Base-by-base conservation (phyloP, 2,797 vertebrate species). In the Tokudaia muenninki region DNA sequence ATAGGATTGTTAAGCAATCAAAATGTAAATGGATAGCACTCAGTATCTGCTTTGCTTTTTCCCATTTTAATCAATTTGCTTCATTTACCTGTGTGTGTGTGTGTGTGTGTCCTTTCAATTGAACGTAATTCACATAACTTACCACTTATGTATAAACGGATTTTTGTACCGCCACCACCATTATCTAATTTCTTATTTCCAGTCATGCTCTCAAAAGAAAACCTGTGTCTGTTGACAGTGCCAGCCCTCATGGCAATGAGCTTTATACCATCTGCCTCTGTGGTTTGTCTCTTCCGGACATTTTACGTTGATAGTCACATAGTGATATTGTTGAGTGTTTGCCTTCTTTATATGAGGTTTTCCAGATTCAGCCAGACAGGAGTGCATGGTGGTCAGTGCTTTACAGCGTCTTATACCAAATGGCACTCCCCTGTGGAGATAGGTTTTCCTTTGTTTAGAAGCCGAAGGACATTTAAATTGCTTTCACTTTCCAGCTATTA, bases 11-110 rank as follows among this genome's bases (percentile, higher is more conserved):
- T 50, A 95, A 61, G 16, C 16, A 81, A 34, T 86, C 41, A 92
- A 87, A 88, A 86, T 92, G 24, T 41, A 84, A 95, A 74, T 79
- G 41, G 95, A 86, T 94, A 19, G 55, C 47, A 92, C 75, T 94
- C 94, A 83, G 50, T 63, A n/a, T 55, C 34, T 80, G 24, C 10
- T 61, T 92, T 65, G 31, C 14, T 88, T 24, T 95, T 50, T 24
- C 11, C 26, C 50, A 90, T 94, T 89, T 63, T 31, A 77, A 82
- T 92, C 41, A 75, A 0, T 57, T 96, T 65, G 22, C n/a, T 92
- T 89, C 31, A 34, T 65, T 92, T 94, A 61, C 12, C 0, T 75
- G 19, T 63, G 26, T 57, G n/a, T 52, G 34, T 31, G 41, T 57
- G 24, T 37, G 67, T 37, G 67, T 70, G 63, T 55, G 50, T 72